Conservation (phyloP, 2,113 vertebrate genomes). For the Triplophysa tibetana region DNA sequence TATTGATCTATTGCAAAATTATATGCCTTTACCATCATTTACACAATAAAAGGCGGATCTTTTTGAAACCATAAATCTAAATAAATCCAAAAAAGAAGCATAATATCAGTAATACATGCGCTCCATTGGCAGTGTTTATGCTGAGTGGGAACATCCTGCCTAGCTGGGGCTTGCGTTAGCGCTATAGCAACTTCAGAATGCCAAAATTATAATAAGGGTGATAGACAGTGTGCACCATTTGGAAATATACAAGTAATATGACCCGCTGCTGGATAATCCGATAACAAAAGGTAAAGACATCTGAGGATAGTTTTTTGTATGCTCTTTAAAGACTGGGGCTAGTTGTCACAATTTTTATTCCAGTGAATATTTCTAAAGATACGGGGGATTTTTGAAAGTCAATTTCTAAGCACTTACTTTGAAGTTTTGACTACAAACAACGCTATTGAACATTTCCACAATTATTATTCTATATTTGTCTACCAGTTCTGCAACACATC, state of each 20-base stretch:
- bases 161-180: not conserved
- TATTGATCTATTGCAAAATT: no score
- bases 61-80: not conserved
- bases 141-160: not conserved
- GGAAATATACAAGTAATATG: not conserved
- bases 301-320: not conserved
- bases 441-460: no score
- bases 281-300: not conserved
- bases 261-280: not conserved
- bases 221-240: not conserved
- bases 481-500: no score
- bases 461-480: no score
- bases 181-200: not conserved
- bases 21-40: not conserved
- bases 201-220: slow-evolving; percentile 1
- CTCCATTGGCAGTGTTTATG: not conserved
- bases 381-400: no score
- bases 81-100: not conserved
- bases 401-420: no score
- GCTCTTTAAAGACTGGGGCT: no score
- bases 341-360: no score
- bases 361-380: no score
- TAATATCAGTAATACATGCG: slow-evolving; percentile 10
- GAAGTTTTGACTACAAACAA: no score
- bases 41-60: not conserved